Evolutionary conservation across 1,140 invertebrate genomes (phyloP).

Genomic region (Zaprionus capensis): DNA sequence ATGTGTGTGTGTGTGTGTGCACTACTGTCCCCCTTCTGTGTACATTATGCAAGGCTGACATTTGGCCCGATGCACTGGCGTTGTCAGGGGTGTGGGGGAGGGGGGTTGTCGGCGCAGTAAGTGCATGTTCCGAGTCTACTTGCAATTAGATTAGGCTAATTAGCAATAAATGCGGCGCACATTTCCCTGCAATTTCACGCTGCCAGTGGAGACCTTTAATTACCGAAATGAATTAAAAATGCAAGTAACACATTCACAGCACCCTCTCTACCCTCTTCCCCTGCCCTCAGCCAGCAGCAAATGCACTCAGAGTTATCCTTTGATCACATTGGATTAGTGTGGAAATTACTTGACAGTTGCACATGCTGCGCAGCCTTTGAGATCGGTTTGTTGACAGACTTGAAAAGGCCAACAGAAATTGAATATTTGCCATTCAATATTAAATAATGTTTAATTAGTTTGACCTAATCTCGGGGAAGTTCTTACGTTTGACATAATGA

Average conservation of each 20-base stretch:
- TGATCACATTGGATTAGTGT: constrained; percentile 7
- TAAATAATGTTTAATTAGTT: background rate
- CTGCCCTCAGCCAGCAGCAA: background rate
- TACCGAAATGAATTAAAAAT: constrained; percentile 24
- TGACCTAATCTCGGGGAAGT: background rate
- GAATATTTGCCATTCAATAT: background rate
- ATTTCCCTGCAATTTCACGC: constrained; percentile 29
- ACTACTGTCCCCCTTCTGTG: constrained; percentile 7
- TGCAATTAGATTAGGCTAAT: constrained; percentile 68
- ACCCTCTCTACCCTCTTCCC: background rate
- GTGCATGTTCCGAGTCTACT: constrained; percentile 41
- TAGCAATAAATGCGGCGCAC: constrained; percentile 59
- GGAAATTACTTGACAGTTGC: background rate
- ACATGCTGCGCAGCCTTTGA: background rate
- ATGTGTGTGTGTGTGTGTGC: constrained; percentile 11
- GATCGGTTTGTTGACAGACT: background rate
- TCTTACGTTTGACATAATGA: too few species aligned
- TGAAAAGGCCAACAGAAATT: background rate
- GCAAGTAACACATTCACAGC: background rate
- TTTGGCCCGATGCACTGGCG: constrained; percentile 24
- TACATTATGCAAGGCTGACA: constrained; percentile 34
- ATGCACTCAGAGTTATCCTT: constrained; percentile 2
- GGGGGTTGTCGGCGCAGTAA: background rate
- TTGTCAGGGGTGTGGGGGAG: background rate
- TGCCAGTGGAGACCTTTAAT: constrained; percentile 9